A percentile compares a stretch with the other conserved stretches of the same genome.
Evolutionary conservation across 2,797 vertebrate genomes (phyloP).

Genomic region (Octomys mimax): DNA sequence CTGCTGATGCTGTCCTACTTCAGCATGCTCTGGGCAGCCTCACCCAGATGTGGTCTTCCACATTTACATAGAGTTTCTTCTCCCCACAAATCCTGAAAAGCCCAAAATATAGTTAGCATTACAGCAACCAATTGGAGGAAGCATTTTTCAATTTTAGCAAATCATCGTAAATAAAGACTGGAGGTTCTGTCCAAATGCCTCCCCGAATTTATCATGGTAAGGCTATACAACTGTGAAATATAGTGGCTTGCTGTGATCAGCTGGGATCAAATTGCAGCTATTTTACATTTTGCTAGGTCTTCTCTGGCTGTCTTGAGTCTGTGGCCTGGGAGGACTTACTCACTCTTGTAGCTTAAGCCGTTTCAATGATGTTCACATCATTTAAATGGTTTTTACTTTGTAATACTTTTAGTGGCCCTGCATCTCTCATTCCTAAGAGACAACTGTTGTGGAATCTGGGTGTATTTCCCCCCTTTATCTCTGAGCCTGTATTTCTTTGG

Average conservation of each 20-base stretch:
- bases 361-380: not conserved
- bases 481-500: not conserved
- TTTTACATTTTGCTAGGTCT: not conserved
- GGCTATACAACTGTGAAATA: not conserved
- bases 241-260: not conserved
- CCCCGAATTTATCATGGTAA: not conserved
- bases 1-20: not conserved
- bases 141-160: not conserved
- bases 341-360: constrained; percentile 23
- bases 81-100: not conserved
- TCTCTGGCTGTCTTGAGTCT: not conserved
- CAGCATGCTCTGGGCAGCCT: not conserved
- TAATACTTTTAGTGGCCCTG: constrained; percentile 52
- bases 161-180: not conserved
- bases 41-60: not conserved
- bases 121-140: not conserved
- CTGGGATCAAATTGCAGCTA: not conserved
- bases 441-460: not conserved
- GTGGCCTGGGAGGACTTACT: not conserved
- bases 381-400: constrained; percentile 22
- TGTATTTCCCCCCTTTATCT: not conserved
- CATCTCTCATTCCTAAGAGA: constrained; percentile 52
- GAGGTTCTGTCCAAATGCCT: not conserved
- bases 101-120: constrained; percentile 6
- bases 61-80: not conserved